Evolutionary conservation across 2,113 vertebrate genomes (phyloP).

Genomic region (Microcebus lehilahytsara): DNA sequence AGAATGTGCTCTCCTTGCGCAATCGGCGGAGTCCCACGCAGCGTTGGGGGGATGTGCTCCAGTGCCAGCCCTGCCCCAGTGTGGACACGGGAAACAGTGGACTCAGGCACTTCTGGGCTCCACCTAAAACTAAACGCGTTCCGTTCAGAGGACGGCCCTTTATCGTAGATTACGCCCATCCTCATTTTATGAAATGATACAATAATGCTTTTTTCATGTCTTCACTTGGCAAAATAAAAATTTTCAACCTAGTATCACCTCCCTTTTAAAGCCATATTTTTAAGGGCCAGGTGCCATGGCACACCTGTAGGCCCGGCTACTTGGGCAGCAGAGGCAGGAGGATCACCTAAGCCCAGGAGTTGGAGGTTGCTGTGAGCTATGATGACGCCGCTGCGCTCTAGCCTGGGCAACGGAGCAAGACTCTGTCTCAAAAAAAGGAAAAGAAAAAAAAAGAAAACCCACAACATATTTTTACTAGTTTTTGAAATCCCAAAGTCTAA

Average conservation of each 20-base stretch:
- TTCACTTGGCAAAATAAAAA: background rate
- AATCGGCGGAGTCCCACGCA: background rate
- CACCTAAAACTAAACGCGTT: background rate
- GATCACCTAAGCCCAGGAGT: too few relatives aligned
- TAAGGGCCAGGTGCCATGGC: too few relatives aligned
- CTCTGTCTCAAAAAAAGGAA: too few relatives aligned
- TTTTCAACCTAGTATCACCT: background rate
- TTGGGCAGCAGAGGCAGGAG: too few relatives aligned
- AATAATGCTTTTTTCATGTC: background rate
- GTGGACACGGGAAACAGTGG: background rate
- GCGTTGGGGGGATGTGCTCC: background rate
- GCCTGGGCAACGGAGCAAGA: too few relatives aligned
- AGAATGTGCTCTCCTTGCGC: background rate
- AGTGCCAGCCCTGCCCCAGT: background rate
- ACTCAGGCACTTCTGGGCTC: background rate
- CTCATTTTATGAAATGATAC: background rate
- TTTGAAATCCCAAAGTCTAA: background rate
- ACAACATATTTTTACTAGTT: background rate
- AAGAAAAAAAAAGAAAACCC: too few relatives aligned
- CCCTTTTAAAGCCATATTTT: background rate
- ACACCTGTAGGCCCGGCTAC: too few relatives aligned
- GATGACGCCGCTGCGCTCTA: too few relatives aligned
- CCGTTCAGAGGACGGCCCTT: background rate
- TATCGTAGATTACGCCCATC: background rate
- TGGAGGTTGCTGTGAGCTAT: too few relatives aligned